Evolutionary conservation across 2,797 vertebrate species (phyloP).

Genomic region (Scleropages formosus): DNA sequence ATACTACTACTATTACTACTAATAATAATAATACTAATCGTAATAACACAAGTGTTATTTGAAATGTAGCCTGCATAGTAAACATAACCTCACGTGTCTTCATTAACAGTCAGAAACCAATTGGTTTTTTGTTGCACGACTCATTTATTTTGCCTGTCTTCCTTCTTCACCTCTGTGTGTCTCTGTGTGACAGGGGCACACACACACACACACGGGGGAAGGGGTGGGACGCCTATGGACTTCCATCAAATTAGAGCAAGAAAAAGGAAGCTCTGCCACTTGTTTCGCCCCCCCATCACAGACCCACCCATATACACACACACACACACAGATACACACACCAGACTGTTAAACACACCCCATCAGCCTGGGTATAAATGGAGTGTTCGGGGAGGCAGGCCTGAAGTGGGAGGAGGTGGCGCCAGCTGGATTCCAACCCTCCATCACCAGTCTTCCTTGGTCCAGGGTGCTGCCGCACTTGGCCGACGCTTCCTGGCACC

Average conservation of each 20-base stretch:
- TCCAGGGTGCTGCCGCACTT: not conserved
- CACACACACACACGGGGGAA: slow-evolving; percentile 7
- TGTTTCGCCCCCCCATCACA: not conserved
- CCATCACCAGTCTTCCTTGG: not conserved
- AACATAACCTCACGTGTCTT: too few species aligned
- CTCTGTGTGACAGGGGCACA: not conserved
- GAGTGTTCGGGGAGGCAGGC: slow-evolving; percentile 1
- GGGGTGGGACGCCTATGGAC: not conserved
- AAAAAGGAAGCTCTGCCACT: not conserved
- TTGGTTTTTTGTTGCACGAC: not conserved
- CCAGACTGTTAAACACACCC: not conserved
- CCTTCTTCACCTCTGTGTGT: not conserved
- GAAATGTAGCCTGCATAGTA: too few species aligned
- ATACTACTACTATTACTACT: too few species aligned
- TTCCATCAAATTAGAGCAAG: slow-evolving; percentile 5
- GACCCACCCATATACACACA: slow-evolving; percentile 8
- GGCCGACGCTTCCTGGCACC: not conserved
- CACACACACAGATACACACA: not conserved
- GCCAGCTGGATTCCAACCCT: slow-evolving; percentile 8
- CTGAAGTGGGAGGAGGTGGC: not conserved
- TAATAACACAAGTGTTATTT: too few species aligned
- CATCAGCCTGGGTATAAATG: slow-evolving; percentile 29
- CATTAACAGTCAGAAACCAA: too few species aligned
- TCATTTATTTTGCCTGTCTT: not conserved
- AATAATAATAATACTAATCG: too few species aligned